These are phyloP conservation scores for Oryctes rhinoceros DNA, from an alignment of 1,140 invertebrate species.

Conservation along the genomic window DNA sequence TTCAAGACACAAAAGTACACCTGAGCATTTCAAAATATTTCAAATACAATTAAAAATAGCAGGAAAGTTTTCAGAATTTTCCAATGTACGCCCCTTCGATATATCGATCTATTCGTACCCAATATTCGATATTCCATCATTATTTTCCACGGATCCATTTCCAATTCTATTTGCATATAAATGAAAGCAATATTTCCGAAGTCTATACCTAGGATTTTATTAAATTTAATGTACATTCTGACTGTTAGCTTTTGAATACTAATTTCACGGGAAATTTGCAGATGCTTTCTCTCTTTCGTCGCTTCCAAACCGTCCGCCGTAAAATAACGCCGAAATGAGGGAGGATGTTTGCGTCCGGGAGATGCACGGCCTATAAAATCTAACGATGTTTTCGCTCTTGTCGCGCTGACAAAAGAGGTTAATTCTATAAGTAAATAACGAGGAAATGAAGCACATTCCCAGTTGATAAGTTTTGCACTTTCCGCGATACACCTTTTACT, in stretches of 20 bases:
- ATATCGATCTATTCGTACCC: background rate
- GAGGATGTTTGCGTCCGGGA: background rate
- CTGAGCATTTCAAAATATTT: no score
- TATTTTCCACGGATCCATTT: background rate
- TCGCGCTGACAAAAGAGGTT: background rate
- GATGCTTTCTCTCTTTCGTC: background rate
- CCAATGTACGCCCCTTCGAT: no score
- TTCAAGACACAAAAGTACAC: no score
- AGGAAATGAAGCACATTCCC: slow-evolving; percentile 15
- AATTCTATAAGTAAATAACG: slow-evolving; percentile 34
- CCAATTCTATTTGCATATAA: slow-evolving; percentile 36
- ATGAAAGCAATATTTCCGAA: background rate
- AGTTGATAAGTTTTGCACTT: background rate
- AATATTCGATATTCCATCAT: background rate
- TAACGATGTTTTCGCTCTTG: background rate
- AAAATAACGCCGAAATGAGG: slow-evolving; percentile 6
- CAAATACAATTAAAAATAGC: no score
- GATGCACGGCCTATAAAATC: background rate
- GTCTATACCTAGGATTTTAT: background rate
- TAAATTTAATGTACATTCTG: slow-evolving; percentile 16
- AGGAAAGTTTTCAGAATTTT: no score
- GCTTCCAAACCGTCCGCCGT: background rate
- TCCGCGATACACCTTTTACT: background rate
- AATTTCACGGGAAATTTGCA: background rate
- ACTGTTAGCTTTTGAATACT: slow-evolving; percentile 31